Conservation (phyloP, 1,140 invertebrate species). For the Scylla paramamosain region DNA sequence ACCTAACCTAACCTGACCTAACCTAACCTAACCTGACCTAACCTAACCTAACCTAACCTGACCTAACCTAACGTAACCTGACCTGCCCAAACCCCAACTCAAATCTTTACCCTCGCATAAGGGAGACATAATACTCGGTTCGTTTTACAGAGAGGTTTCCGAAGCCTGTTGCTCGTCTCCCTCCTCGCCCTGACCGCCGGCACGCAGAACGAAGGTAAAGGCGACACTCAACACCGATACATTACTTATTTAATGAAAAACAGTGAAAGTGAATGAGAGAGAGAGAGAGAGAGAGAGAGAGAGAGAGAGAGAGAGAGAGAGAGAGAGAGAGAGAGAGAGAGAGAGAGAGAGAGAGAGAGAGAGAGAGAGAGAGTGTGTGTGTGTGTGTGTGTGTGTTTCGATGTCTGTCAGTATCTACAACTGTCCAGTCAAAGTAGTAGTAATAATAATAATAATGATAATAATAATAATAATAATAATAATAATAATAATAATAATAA, state of each 20-base stretch:
- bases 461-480: not conserved
- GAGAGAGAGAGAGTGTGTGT: not conserved
- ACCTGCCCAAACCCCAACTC: no score
- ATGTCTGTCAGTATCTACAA: not conserved
- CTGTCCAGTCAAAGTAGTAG: not conserved
- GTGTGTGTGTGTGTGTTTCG: constrained; percentile 23
- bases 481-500: not conserved
- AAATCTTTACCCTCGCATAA: not conserved
- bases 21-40: not conserved
- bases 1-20: no score
- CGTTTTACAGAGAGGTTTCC: not conserved
- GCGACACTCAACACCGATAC: no score
- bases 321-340: no score
- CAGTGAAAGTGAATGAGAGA: no score
- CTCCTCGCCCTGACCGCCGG: not conserved
- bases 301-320: no score
- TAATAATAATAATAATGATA: not conserved
- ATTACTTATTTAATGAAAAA: no score
- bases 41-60: not conserved
- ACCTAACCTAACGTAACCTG: not conserved
- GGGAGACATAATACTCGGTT: not conserved
- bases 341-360: no score
- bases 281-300: no score
- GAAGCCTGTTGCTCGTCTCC: not conserved
- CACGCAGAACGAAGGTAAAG: no score